phyloP scores from a whole-genome alignment of 2,888 invertebrate genomes.

The Micoletzkya japonica region DNA sequence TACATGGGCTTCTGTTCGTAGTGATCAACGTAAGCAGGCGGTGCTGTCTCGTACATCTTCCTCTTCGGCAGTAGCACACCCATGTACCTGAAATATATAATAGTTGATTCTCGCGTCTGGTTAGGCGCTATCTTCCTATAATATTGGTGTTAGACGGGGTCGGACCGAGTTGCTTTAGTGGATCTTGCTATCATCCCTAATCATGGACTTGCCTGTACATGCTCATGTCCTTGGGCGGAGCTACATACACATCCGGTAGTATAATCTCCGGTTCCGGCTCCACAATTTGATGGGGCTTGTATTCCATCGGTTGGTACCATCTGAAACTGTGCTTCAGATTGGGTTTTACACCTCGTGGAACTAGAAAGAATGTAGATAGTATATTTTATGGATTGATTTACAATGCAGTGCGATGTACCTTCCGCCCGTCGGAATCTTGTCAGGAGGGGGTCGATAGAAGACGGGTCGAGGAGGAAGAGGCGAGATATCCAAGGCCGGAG shows the following conservation, averaged over 20 bases:
- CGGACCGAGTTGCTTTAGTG: no score
- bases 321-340: constrained; percentile 7
- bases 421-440: background rate
- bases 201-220: constrained; percentile 9
- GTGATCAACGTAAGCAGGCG: no score
- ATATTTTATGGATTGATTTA: no score
- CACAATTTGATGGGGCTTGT: background rate
- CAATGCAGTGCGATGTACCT: no score
- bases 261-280: background rate
- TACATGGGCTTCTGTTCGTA: no score
- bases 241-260: background rate
- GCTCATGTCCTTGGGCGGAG: constrained; percentile 18
- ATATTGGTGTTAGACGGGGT: no score
- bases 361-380: background rate
- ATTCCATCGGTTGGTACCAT: background rate
- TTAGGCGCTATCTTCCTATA: no score
- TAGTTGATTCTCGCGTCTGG: no score
- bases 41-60: no score
- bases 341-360: background rate
- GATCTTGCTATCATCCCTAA: no score
- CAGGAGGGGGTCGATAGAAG: constrained; percentile 1
- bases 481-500: background rate
- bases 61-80: no score
- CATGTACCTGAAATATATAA: no score
- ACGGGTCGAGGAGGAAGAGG: background rate